Percentiles rank a stretch among this genome's conserved stretches.
These are phyloP conservation scores for Trididemnum clinides DNA, from an alignment of 23 tunicate species.

Conservation along the genomic window DNA sequence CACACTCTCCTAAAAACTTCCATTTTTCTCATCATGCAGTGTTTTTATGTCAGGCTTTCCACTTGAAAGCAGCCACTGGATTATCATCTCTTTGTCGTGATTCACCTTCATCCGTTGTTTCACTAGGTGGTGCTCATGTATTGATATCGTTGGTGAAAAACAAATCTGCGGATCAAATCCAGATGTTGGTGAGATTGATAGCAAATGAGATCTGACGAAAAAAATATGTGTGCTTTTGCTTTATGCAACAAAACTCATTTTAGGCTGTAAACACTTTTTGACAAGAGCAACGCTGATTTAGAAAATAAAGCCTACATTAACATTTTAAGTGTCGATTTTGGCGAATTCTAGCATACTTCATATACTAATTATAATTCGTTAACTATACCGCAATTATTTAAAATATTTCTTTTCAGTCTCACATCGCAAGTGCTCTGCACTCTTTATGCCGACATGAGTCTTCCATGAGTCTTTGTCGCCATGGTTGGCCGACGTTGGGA, in stretches of 20 bases:
- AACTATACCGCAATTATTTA: too few relatives aligned
- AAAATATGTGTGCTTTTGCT: too few relatives aligned
- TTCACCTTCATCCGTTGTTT: constrained; percentile 65
- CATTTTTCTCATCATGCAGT: too few relatives aligned
- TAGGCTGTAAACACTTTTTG: too few relatives aligned
- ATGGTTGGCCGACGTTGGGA: constrained; percentile 73
- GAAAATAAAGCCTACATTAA: too few relatives aligned
- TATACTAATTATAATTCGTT: too few relatives aligned
- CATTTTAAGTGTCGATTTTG: too few relatives aligned
- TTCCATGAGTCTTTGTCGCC: constrained; percentile 33
- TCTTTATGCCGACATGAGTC: constrained; percentile 56
- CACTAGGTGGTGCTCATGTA: constrained; percentile 92
- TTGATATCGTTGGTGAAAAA: constrained; percentile 50
- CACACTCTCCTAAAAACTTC: too few relatives aligned
- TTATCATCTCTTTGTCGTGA: constrained; percentile 63
- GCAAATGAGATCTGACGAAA: too few relatives aligned
- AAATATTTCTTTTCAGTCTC: constrained; percentile 48
- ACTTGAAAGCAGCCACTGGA: constrained; percentile 48
- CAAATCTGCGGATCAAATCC: neutral
- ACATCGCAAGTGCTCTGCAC: constrained; percentile 67
- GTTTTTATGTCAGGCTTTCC: constrained; percentile 57
- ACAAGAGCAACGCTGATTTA: too few relatives aligned
- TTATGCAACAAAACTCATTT: too few relatives aligned
- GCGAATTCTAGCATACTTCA: too few relatives aligned
- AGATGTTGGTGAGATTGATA: constrained; percentile 61